Evolutionary conservation across 2,797 vertebrate species (phyloP), one percentile per base, ranked within the genome.

Genomic region (Rhadinocentrus ornatus): DNA sequence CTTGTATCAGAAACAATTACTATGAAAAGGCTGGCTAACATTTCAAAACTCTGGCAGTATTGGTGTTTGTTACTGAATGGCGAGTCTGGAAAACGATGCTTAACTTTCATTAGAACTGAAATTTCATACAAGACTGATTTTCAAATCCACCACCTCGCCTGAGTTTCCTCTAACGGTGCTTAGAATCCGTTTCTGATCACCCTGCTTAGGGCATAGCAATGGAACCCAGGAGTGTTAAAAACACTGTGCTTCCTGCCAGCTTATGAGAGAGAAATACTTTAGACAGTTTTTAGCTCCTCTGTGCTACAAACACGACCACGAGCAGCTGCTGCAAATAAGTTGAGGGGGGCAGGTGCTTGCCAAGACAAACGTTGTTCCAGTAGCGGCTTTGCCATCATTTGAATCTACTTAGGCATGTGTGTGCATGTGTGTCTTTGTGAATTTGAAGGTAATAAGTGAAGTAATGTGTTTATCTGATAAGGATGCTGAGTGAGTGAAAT

Each of bases 301-400:
- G 69, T 83, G 85, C 74, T 89, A 73, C 91, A 93, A 94, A 93
- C 92, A 91, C 90, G 88, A 82, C 69, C 73, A 62, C 44, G 76
- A 86, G 84, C 94, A 94, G 92, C 92, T 94, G 93, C 90, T 91
- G 87, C 83, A 89, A 93, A 93, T 93, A 92, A 93, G 92, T 87
- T 89, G 79, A 84, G 77, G 82, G 75, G 80, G 67, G 29, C 62
- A 76, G 71, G 56, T 3, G 65, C 75, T 75, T 88, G 93, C 94
- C 93, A 94, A 93, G 86, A 91, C 87, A 93, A 95, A 94, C 89
- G 88, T 93, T 94, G 90, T 93, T 92, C 84, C 88, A 92, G 91
- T 86, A 91, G 92, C 87, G 31, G 77, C 85, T 86, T 77, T 85
- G 86, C 84, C 86, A 79, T 92, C 85, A 62, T 78, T 77, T 29